Evolutionary conservation across 2,888 invertebrate species (phyloP).

Genomic region (Glaucopsyche alexis): DNA sequence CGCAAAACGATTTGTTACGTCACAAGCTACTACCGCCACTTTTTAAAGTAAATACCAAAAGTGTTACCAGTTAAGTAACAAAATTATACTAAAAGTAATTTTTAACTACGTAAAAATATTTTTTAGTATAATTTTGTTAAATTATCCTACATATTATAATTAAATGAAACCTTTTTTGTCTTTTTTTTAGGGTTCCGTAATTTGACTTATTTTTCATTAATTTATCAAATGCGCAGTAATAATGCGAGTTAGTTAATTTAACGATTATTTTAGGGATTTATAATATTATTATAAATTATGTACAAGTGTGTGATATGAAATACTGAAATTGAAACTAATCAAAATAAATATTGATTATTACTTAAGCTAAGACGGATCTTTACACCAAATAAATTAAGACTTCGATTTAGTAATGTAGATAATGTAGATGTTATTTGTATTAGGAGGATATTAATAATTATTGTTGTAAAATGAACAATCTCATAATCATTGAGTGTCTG

Average conservation of each 20-base stretch:
- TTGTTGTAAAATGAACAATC: conserved; percentile 53
- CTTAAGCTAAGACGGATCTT: conserved; percentile 72
- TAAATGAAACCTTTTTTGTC: not conserved
- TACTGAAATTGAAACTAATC: conserved; percentile 34
- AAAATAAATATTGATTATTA: conserved; percentile 45
- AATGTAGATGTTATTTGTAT: conserved; percentile 67
- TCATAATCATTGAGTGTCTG: conserved; percentile 38
- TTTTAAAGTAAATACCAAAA: not conserved
- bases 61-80: not conserved
- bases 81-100: not conserved
- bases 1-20: no score
- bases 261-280: conserved; percentile 22
- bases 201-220: no score
- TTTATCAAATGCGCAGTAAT: not conserved
- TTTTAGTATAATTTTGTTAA: no score
- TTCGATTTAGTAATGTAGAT: conserved; percentile 66
- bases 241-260: conserved; percentile 2
- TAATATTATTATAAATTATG: not conserved
- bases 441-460: conserved; percentile 48
- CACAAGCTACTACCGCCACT: no score
- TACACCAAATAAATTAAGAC: conserved; percentile 78
- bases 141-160: no score
- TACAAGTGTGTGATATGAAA: conserved; percentile 27
- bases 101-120: no score
- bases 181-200: not conserved